Conservation (phyloP, 2,797 vertebrate genomes). For the Darevskia mixta region DNA sequence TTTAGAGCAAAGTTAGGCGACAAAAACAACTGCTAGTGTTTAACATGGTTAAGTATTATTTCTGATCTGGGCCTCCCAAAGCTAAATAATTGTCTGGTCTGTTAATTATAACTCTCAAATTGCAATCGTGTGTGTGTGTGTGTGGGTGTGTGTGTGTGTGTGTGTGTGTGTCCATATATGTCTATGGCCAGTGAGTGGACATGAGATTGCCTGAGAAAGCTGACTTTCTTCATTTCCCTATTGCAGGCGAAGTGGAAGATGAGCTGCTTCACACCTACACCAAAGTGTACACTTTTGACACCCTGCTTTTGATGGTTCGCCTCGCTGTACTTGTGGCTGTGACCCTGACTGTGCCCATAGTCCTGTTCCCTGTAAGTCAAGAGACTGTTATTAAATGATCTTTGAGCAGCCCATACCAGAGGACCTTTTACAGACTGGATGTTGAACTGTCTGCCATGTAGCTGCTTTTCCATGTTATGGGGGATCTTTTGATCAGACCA, state of each 20-base stretch:
- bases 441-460: no score
- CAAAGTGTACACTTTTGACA: conserved; percentile 92
- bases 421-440: no score
- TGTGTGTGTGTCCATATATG: no score
- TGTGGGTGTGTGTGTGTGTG: no score
- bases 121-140: no score
- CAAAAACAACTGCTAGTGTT: background rate
- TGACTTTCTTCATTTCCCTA: conserved; percentile 40
- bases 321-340: conserved; percentile 95
- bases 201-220: background rate
- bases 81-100: no score
- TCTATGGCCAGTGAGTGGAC: no score
- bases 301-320: conserved; percentile 90
- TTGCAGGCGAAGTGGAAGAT: conserved; percentile 90
- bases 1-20: no score
- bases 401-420: fast-evolving
- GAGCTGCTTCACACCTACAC: conserved; percentile 96
- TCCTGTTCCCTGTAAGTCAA: conserved; percentile 95
- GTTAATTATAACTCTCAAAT: background rate
- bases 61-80: no score
- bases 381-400: conserved; percentile 5
- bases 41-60: no score
- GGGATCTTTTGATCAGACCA: no score
- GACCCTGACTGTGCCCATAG: conserved; percentile 94
- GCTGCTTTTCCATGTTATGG: no score